phyloP scores from a whole-genome alignment of 2,888 invertebrate genomes.

The Drosophila limbata region DNA sequence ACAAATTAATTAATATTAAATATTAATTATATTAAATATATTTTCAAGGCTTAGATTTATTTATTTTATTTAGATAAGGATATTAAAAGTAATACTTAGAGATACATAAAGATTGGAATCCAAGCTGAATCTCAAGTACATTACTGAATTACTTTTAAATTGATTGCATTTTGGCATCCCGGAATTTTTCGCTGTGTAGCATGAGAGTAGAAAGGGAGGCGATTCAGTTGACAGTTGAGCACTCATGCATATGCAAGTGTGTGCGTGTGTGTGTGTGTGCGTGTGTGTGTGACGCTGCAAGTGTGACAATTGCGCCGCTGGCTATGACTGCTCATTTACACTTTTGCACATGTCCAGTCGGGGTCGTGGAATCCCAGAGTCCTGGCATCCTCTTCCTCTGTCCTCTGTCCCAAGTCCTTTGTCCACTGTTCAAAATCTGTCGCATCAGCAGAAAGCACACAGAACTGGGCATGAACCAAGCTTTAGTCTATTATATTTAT shows the following conservation, averaged over 20 bases:
- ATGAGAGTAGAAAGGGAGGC: background rate
- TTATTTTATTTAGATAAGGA: too few relatives aligned
- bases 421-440: slow-evolving; percentile 65
- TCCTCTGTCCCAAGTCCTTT: slow-evolving; percentile 30
- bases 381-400: background rate
- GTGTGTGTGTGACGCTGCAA: slow-evolving; percentile 32
- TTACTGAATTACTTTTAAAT: too few relatives aligned
- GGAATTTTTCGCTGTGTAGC: too few relatives aligned
- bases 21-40: too few relatives aligned
- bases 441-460: slow-evolving; percentile 69
- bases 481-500: slow-evolving; percentile 58
- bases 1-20: too few relatives aligned
- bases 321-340: slow-evolving; percentile 81
- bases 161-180: too few relatives aligned
- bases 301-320: slow-evolving; percentile 74
- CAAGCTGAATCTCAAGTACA: too few relatives aligned
- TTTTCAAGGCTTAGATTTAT: too few relatives aligned
- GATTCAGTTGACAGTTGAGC: slow-evolving; percentile 29
- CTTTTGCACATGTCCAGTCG: slow-evolving; percentile 62
- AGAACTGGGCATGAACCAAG: slow-evolving; percentile 6
- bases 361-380: slow-evolving; percentile 30
- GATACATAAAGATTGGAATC: too few relatives aligned
- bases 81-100: too few relatives aligned
- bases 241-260: slow-evolving; percentile 49
- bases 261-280: slow-evolving; percentile 7